Evolutionary conservation across 2,888 invertebrate species (phyloP), one percentile per base, ranked within the genome.

Genomic region (Pyrrhosoma nymphula): DNA sequence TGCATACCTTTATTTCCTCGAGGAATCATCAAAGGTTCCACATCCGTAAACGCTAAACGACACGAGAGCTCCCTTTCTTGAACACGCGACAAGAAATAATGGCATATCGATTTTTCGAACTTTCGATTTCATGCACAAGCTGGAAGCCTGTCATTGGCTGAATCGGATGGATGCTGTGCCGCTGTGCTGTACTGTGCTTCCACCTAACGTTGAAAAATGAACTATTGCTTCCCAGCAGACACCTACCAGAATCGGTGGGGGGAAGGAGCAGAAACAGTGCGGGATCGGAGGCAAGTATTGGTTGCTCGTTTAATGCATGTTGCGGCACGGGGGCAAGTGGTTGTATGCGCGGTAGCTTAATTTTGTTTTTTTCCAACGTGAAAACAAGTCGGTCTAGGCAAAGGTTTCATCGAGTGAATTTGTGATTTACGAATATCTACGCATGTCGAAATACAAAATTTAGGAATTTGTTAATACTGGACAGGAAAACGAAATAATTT

Each of bases 251-350:
- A 93, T 93, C 93, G 93, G 69, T 47, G 63, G 89, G 56, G 88
- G 91, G 93, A 39, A 69, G 63, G 93, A 93, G 93, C 69, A n/a
- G 69, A 12, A 8, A 60, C n/a, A 39, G 91, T 60, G 91, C 93
- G 93, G 93, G 93, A 63, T 69, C 30, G 69, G 56, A 69, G 69
- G 93, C 93, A 93, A 93, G 93, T 93, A 93, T 93, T 93, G 93
- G 93, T 93, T 93, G 75, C 69, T 69, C 93, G 93, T 47, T 93
- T 93, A 93, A 93, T 93, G 69, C 93, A 93, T 93, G 69, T 93
- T 93, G 93, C 93, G 47, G 93, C 93, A 93, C 93, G 47, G 75
- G 93, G 93, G 69, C 69, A 75, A 93, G 93, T 69, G 93, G 93
- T 93, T 39, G 63, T 93, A 18, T 47, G 69, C 93, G 93, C 63